Conservation (phyloP, 1,140 invertebrate genomes). For the Drosophila ficusphila region DNA sequence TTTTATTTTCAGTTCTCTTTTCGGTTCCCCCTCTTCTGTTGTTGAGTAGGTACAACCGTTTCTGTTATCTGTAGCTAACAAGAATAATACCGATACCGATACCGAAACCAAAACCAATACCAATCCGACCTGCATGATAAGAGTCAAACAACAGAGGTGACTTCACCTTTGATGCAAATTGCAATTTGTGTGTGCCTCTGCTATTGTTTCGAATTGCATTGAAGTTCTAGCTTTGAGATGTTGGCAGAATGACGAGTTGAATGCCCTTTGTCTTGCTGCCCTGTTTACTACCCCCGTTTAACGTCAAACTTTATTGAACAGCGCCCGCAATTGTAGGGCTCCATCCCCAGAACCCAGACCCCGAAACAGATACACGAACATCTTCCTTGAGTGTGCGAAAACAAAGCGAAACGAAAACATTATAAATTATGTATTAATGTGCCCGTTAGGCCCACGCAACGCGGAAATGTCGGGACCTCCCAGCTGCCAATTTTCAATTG, state of each 20-base stretch:
- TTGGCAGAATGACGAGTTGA: slow-evolving; percentile 18
- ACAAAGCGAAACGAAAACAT: slow-evolving; percentile 77
- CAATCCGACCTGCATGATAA: slow-evolving; percentile 57
- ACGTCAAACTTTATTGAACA: slow-evolving; percentile 20
- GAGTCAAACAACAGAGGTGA: slow-evolving; percentile 17
- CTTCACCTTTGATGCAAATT: slow-evolving; percentile 24
- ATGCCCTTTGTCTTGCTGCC: slow-evolving; percentile 14
- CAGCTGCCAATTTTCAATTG: slow-evolving; percentile 81
- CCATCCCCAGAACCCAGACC: background rate
- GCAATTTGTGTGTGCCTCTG: slow-evolving; percentile 14
- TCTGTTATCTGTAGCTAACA: slow-evolving; percentile 48
- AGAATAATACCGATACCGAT: slow-evolving; percentile 27
- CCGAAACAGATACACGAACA: slow-evolving; percentile 36
- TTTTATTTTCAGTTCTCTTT: slow-evolving; percentile 61
- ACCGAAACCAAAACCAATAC: slow-evolving; percentile 14
- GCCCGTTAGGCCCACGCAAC: slow-evolving; percentile 64
- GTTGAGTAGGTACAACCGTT: slow-evolving; percentile 29
- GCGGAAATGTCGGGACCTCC: slow-evolving; percentile 22
- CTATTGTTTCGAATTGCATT: slow-evolving; percentile 22
- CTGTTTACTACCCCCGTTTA: background rate
- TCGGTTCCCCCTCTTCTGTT: slow-evolving; percentile 25
- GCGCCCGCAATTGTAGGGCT: slow-evolving; percentile 12
- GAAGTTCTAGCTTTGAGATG: slow-evolving; percentile 34
- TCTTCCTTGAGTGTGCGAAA: slow-evolving; percentile 41
- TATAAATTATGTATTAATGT: slow-evolving; percentile 83